Evolutionary conservation across 2,888 invertebrate genomes (phyloP), one percentile per base, ranked within the genome.

Genomic region (Drosophila setosimentum): DNA sequence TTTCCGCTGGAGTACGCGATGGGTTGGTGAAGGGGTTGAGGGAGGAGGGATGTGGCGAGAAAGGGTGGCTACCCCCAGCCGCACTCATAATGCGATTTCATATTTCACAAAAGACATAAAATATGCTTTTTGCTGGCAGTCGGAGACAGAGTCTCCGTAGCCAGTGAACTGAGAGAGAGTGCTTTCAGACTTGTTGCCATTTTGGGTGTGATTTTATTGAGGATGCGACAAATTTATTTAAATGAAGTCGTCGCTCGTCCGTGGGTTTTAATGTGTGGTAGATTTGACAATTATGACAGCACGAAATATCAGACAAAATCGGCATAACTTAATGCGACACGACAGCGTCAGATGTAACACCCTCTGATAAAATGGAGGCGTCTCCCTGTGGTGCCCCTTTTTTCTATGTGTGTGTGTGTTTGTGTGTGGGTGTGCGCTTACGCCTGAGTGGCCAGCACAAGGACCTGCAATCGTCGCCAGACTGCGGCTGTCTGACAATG

Each of bases 261-360:
- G 35, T 37, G 27, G 11, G 57, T 62, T 68, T 73, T 82, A 82
- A 82, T 85, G 80, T 89, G 85, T 78, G 87, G 74, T 87, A 89
- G 80, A 86, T 87, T 80, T 86, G 76, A 82, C 88, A 89, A 87
- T 89, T 89, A 87, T 89, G 80, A 84, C 89, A 87, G 75, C 78
- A 68, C 70, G 65, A 71, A 82, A 69, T 83, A 60, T 62, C 65
- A 71, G 77, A 82, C 82, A 68, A 80, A 87, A 87, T 89, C 80
- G 71, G 61, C 68, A 85, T 79, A 89, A 76, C 71, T 77, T 82
- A 78, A 73, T 61, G 61, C 58, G 57, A 79, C 32, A 42, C 54
- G 73, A 70, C 65, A 70, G 54, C 50, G 11, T 27, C 33, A 40
- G 45, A 33, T n/a, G 21, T 13, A 18, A 37, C 37, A n/a, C 27